Evolutionary conservation across 2,113 vertebrate genomes (phyloP).

Genomic region (Engystomops pustulosus): DNA sequence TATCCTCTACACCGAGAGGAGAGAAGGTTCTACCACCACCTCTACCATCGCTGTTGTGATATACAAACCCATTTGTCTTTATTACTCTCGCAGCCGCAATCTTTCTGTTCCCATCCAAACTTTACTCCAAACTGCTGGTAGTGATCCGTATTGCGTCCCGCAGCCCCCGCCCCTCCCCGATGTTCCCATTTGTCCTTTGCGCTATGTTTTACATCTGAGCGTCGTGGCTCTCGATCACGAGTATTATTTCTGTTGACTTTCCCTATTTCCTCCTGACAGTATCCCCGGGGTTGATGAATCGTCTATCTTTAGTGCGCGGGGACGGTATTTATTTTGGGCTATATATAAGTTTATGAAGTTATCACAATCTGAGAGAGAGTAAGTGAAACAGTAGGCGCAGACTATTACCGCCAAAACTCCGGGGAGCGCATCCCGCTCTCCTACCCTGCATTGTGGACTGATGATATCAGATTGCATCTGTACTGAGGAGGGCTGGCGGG

Average conservation of each 20-base stretch:
- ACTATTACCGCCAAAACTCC: slow-evolving; percentile 57
- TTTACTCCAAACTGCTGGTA: neutral
- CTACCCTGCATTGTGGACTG: slow-evolving; percentile 48
- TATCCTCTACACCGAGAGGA: no score
- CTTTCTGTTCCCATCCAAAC: no score
- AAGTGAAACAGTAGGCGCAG: slow-evolving; percentile 61
- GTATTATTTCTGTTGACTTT: slow-evolving; percentile 64
- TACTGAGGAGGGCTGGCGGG: slow-evolving; percentile 26
- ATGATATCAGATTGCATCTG: slow-evolving; percentile 49
- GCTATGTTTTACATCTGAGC: slow-evolving; percentile 65
- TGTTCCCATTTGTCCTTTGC: slow-evolving; percentile 51
- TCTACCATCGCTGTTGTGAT: no score
- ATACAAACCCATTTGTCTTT: no score
- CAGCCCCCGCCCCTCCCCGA: neutral
- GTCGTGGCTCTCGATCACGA: slow-evolving; percentile 64
- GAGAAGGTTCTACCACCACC: no score
- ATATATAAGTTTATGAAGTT: slow-evolving; percentile 66
- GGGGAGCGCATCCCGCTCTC: neutral
- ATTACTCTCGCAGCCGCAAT: no score
- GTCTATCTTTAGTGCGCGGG: slow-evolving; percentile 60
- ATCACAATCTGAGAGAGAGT: slow-evolving; percentile 59
- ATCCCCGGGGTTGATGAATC: slow-evolving; percentile 72
- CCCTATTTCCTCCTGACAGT: slow-evolving; percentile 71
- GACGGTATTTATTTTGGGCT: slow-evolving; percentile 68
- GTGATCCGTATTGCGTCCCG: neutral